Evolutionary conservation across 1,140 invertebrate genomes (phyloP).

Genomic region (Cydia splendana): DNA sequence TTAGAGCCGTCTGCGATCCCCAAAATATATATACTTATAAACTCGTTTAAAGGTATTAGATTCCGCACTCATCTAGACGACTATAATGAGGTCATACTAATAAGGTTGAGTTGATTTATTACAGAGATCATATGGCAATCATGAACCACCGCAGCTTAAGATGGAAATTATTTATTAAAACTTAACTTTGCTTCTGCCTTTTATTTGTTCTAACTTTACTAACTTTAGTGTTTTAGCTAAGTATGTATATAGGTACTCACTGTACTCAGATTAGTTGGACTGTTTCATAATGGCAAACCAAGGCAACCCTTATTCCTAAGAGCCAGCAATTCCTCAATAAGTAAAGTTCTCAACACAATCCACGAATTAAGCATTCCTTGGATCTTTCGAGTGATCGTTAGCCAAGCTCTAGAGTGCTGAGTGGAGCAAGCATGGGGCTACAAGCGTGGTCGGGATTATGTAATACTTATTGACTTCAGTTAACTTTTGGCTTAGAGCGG

Average conservation of each 20-base stretch:
- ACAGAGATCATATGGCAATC: no score
- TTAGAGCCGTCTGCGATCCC: no score
- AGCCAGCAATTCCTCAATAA: slow-evolving; percentile 14
- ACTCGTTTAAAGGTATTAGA: no score
- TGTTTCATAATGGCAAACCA: slow-evolving; percentile 1
- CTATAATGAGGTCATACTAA: no score
- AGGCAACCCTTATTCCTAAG: background rate
- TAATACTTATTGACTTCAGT: background rate
- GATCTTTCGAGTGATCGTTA: slow-evolving; percentile 30
- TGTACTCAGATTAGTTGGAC: background rate
- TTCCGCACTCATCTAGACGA: no score
- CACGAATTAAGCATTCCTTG: slow-evolving; percentile 33
- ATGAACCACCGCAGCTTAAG: no score
- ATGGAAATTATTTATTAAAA: no score
- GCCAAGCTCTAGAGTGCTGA: slow-evolving; percentile 15
- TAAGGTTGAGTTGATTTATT: no score
- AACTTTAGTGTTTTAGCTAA: background rate
- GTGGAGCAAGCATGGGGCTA: slow-evolving; percentile 8
- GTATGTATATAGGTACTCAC: no score
- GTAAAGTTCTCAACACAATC: slow-evolving; percentile 28
- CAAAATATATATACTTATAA: no score
- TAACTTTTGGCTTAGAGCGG: no score
- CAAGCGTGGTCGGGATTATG: background rate
- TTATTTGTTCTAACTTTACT: background rate
- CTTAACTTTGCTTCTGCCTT: no score